Evolutionary conservation across 2,888 invertebrate genomes (phyloP).

Genomic region (Zygaena filipendulae): DNA sequence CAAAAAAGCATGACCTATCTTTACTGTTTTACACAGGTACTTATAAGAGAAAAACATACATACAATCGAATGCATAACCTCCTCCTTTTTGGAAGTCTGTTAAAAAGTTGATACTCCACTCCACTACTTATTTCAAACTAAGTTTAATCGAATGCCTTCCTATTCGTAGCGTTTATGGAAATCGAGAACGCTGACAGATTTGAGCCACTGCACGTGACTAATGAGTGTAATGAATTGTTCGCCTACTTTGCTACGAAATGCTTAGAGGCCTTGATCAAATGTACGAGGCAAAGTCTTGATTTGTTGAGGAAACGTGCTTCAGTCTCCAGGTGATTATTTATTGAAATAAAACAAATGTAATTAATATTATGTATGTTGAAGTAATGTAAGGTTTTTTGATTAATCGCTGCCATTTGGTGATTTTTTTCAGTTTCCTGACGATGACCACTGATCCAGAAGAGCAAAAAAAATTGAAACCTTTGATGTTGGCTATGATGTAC

Average conservation of each 20-base stretch:
- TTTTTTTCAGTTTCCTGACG: constrained; percentile 48
- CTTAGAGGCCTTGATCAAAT: constrained; percentile 77
- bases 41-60: no score
- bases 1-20: not conserved
- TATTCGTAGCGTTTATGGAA: constrained; percentile 69
- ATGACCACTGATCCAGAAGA: constrained; percentile 57
- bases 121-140: no score
- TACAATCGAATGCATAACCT: no score
- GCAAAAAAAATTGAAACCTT: constrained; percentile 56
- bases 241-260: constrained; percentile 82
- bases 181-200: constrained; percentile 70
- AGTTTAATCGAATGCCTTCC: not conserved
- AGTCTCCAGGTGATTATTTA: constrained; percentile 48
- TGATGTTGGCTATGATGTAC: constrained; percentile 72
- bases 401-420: no score
- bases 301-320: constrained; percentile 71
- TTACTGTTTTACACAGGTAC: not conserved
- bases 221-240: constrained; percentile 84
- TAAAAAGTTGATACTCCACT: no score
- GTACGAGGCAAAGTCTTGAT: constrained; percentile 79
- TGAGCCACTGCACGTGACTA: constrained; percentile 70
- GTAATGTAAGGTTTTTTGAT: no score
- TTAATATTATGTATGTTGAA: no score
- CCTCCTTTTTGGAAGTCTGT: no score
- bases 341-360: no score